Base-by-base conservation (phyloP, 2,113 vertebrate genomes). In the Tor tambroides region DNA sequence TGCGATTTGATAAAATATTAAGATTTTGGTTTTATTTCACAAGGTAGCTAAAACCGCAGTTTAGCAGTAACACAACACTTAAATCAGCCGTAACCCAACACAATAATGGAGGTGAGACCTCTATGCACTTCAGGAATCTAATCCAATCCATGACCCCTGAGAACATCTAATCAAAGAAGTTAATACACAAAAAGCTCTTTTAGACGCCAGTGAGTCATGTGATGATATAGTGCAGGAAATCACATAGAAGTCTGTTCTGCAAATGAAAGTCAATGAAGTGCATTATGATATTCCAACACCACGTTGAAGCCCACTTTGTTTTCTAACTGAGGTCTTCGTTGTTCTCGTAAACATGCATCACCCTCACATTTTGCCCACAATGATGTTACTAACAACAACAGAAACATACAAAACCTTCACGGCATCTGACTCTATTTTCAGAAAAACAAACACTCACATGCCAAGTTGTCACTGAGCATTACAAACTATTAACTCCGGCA, bases 261-360 rank as follows among this genome's bases (percentile, higher is more conserved):
- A 74, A 75, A 59, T 10, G 0, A 41, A 59, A 84, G 83, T 84
- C 67, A 84, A 84, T 56, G 49, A 74, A 84, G 69, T 74, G 82
- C 67, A 38, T 84, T 84, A 69, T 83, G 67, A 83, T 23, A 32
- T 43, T 51, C 65, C 28, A 71, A 84, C 30, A 84, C 49, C 49
- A 26, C 12, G 8, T 28, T 84, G 30, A 74, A 26, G 54, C 69
- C 49, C 49, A 26, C 30, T 61, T 32, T 38, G 21, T 84, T 38
- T 84, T 35, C 30, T 2, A 59, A 84, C 63, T 71, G 63, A 84
- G 23, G 17, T 28, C 67, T 54, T 12, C 12, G 17, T 84, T 84
- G 82, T 84, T 84, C 46, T 46, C 15, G 2, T 38, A 12, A 67
- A 83, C 63, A 23, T 67, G 9, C 8, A 69, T 69, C 80, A 49